Conservation (phyloP, 2,888 invertebrate genomes). For the Ariolimax columbianus region DNA sequence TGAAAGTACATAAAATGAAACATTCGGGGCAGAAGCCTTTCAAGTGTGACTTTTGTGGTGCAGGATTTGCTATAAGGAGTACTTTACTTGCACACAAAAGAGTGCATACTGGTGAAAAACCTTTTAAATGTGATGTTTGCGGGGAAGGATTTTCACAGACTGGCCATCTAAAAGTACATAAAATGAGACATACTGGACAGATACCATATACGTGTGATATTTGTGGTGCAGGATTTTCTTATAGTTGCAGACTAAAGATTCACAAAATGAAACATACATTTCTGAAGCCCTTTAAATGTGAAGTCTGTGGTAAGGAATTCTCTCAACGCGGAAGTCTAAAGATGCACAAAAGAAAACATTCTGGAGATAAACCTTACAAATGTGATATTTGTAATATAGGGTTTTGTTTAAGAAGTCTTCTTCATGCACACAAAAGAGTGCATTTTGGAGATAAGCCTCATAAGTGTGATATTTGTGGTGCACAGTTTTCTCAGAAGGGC, state of each 20-base stretch:
- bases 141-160: constrained; percentile 35
- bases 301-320: background rate
- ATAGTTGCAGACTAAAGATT: constrained; percentile 18
- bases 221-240: constrained; percentile 37
- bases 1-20: constrained; percentile 34
- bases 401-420: background rate
- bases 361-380: background rate
- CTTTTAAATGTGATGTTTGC: constrained; percentile 34
- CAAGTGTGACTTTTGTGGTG: constrained; percentile 37
- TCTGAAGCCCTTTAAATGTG: background rate
- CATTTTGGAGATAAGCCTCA: constrained; percentile 1
- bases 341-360: background rate
- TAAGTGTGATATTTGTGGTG: constrained; percentile 34
- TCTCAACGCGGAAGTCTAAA: background rate
- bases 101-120: constrained; percentile 33
- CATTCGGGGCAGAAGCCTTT: constrained; percentile 45
- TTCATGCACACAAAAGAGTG: background rate
- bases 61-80: background rate
- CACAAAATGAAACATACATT: constrained; percentile 13
- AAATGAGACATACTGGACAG: constrained; percentile 38
- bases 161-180: constrained; percentile 35
- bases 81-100: constrained; percentile 15
- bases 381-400: constrained; percentile 20
- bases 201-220: constrained; percentile 27
- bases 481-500: background rate